A percentile compares a stretch with the other conserved stretches of the same genome.
Evolutionary conservation across 2,113 vertebrate species (phyloP).

Genomic region (Chrysemys picta): DNA sequence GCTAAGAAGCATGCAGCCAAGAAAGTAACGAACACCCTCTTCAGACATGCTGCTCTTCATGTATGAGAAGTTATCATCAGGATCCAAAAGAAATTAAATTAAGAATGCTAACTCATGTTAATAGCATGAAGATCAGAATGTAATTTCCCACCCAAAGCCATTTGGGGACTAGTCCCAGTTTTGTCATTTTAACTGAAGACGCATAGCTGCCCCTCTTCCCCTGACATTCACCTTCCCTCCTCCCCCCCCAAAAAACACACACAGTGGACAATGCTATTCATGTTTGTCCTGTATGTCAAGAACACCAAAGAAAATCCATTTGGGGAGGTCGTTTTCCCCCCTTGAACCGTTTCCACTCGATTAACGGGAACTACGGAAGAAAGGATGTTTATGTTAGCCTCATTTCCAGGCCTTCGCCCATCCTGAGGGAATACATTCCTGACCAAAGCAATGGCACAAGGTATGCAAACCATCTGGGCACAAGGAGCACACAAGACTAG

Average conservation of each 20-base stretch:
- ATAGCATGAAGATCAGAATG: background rate
- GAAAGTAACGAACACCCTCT: background rate
- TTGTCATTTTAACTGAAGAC: background rate
- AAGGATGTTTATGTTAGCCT: slow-evolving; percentile 85
- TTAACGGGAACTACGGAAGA: slow-evolving; percentile 50
- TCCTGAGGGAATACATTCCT: slow-evolving; percentile 85
- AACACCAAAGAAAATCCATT: background rate
- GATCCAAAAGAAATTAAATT: background rate
- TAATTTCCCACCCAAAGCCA: background rate
- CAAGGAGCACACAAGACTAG: slow-evolving; percentile 12
- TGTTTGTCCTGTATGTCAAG: background rate
- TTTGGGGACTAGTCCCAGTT: background rate
- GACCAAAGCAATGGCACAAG: slow-evolving; percentile 78
- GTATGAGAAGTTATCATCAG: background rate
- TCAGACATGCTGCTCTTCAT: background rate
- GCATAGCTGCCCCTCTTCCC: no score
- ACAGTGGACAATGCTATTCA: background rate
- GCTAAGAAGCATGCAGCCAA: background rate
- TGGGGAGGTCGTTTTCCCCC: background rate
- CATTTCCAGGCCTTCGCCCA: slow-evolving; percentile 82
- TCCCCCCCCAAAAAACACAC: background rate
- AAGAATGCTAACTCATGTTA: background rate
- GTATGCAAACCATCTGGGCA: slow-evolving; percentile 88
- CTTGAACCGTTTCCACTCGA: slow-evolving; percentile 22
- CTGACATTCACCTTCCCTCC: background rate